A percentile compares a stretch with the other conserved stretches of the same genome.
phyloP scores from a whole-genome alignment of 2,113 vertebrate genomes.

The Gallinago media region DNA sequence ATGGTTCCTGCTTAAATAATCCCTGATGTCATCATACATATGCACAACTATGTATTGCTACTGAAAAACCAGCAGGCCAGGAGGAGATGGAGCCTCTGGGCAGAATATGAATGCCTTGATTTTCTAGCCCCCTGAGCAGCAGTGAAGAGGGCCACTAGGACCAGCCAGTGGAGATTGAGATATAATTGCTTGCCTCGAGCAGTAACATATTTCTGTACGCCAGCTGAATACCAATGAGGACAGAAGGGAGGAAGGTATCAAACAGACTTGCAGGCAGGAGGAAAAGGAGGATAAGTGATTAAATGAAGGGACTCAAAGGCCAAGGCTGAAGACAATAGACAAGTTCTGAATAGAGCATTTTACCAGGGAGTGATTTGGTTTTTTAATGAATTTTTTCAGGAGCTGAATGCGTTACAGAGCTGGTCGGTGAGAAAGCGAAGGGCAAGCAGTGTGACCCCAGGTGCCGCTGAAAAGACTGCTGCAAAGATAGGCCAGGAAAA shows the following conservation, averaged over 20 bases:
- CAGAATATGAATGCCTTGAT: slow-evolving; percentile 79
- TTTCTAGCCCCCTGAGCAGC: slow-evolving; percentile 69
- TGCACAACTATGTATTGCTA: slow-evolving; percentile 8
- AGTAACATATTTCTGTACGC: slow-evolving; percentile 78
- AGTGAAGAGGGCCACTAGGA: slow-evolving; percentile 68
- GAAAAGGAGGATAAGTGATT: slow-evolving; percentile 48
- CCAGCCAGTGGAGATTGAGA: slow-evolving; percentile 76
- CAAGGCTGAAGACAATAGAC: neutral
- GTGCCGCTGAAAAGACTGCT: neutral
- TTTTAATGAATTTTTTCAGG: neutral
- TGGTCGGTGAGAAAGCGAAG: neutral
- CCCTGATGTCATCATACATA: slow-evolving; percentile 44
- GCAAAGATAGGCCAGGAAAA: neutral
- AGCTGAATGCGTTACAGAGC: neutral
- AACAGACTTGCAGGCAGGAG: neutral
- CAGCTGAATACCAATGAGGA: slow-evolving; percentile 84
- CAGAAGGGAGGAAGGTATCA: slow-evolving; percentile 50
- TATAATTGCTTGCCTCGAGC: slow-evolving; percentile 85
- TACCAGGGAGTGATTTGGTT: neutral
- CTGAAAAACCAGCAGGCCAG: slow-evolving; percentile 15
- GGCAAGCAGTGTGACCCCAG: neutral
- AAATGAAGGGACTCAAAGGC: slow-evolving; percentile 24
- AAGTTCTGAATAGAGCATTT: neutral
- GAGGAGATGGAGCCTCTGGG: slow-evolving; percentile 47
- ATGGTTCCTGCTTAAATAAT: slow-evolving; percentile 51